phyloP scores from a whole-genome alignment of 2,888 invertebrate genomes.

The Nomada ruficornis region DNA sequence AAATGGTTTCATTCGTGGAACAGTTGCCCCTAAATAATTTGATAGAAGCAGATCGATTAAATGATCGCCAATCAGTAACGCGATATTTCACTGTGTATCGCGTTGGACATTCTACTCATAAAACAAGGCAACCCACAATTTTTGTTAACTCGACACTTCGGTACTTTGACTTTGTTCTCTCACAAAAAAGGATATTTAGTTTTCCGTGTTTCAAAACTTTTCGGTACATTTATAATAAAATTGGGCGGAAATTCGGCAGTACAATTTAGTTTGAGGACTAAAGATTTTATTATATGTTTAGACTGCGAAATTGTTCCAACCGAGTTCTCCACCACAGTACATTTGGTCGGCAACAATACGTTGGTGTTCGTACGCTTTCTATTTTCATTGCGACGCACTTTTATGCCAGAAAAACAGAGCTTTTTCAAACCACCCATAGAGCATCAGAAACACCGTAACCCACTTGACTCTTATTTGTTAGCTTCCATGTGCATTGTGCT shows the following conservation, averaged over 20 bases:
- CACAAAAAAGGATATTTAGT: not conserved
- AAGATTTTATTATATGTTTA: not conserved
- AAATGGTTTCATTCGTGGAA: conserved; percentile 24
- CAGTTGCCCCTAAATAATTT: conserved; percentile 33
- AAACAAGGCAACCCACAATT: conserved; percentile 18
- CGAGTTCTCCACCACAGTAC: conserved; percentile 35
- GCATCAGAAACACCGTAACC: conserved; percentile 66
- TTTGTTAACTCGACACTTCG: not conserved
- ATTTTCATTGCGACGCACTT: conserved; percentile 64
- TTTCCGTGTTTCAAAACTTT: too few relatives aligned
- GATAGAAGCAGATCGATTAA: conserved; percentile 22
- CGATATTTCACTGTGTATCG: conserved; percentile 27
- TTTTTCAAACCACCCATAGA: conserved; percentile 47
- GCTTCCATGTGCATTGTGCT: conserved; percentile 68
- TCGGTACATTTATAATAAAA: too few relatives aligned
- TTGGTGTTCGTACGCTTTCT: conserved; percentile 70
- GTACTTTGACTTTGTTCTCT: not conserved
- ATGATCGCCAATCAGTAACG: conserved; percentile 21
- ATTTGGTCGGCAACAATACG: conserved; percentile 67
- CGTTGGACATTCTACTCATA: not conserved
- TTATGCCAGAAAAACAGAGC: conserved; percentile 72
- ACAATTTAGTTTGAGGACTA: not conserved
- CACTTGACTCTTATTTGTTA: conserved; percentile 55
- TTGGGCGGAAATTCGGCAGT: too few relatives aligned
- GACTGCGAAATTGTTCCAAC: not conserved